These are phyloP conservation scores for Gymnarchus niloticus DNA, from an alignment of 2,113 vertebrate genomes.

Conservation along the genomic window DNA sequence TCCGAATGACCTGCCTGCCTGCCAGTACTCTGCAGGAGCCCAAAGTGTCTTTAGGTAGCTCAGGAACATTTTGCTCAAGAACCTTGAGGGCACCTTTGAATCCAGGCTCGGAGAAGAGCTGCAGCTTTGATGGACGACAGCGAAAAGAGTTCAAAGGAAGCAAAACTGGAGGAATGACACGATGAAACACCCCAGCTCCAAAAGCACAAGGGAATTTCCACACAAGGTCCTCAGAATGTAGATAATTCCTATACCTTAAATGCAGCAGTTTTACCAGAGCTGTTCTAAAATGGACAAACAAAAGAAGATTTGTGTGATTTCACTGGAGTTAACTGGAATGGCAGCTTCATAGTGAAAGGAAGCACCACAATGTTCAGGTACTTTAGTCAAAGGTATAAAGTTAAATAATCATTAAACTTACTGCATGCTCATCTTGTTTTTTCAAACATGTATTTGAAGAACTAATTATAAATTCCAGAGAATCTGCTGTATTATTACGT, in stretches of 20 bases:
- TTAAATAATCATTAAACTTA: neutral
- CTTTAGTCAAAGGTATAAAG: neutral
- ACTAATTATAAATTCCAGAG: neutral
- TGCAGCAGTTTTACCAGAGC: conserved; percentile 45
- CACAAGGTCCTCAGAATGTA: neutral
- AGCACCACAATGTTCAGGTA: neutral
- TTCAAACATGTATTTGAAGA: neutral
- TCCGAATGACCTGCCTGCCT: conserved; percentile 74
- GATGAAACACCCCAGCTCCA: no score
- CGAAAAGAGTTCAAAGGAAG: no score
- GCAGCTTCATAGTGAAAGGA: neutral
- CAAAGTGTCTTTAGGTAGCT: conserved; percentile 59
- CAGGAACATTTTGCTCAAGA: conserved; percentile 62
- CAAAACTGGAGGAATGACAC: no score
- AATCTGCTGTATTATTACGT: neutral
- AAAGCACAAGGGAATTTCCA: no score
- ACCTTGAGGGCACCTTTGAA: conserved; percentile 70
- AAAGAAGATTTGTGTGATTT: neutral
- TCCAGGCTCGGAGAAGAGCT: conserved; percentile 80
- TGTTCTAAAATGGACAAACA: conserved; percentile 48
- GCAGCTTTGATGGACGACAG: conserved; percentile 65
- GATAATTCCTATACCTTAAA: no score
- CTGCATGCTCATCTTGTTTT: neutral
- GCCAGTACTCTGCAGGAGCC: conserved; percentile 78
- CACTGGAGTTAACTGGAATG: neutral